Evolutionary conservation across 2,888 invertebrate species (phyloP).

Genomic region (Drosophila seclusa): DNA sequence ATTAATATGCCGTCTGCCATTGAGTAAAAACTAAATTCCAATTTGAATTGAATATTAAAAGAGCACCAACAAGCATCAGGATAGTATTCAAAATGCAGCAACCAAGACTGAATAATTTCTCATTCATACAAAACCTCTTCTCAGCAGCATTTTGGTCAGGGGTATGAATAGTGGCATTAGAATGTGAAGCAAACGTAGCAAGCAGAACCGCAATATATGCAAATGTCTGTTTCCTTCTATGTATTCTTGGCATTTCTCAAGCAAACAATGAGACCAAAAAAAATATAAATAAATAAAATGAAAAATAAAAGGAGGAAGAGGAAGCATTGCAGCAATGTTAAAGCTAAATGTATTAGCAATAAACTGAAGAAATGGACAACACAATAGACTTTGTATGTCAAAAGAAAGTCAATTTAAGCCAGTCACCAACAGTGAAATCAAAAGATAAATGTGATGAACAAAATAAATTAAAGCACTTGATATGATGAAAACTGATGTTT

Average conservation of each 20-base stretch:
- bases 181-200: slow-evolving; percentile 39
- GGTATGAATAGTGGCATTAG: slow-evolving; percentile 36
- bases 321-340: slow-evolving; percentile 1
- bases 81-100: not conserved
- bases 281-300: slow-evolving; percentile 19
- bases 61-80: not conserved
- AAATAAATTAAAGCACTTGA: not conserved
- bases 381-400: slow-evolving; percentile 22
- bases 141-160: not conserved
- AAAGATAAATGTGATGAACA: not conserved
- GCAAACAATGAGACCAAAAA: slow-evolving; percentile 23
- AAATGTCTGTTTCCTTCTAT: slow-evolving; percentile 66
- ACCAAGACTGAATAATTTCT: not conserved
- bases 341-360: slow-evolving; percentile 61
- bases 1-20: not conserved
- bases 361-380: slow-evolving; percentile 46
- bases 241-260: slow-evolving; percentile 57
- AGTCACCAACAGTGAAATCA: slow-evolving; percentile 8
- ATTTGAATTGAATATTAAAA: not conserved
- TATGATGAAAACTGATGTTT: not conserved
- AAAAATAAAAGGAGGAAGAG: not conserved
- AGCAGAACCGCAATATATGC: slow-evolving; percentile 65
- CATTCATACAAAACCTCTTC: not conserved
- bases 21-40: not conserved
- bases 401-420: not conserved